Evolutionary conservation across 2,888 invertebrate species (phyloP), one percentile per base, ranked within the genome.

Genomic region (Zaprionus lineosus): DNA sequence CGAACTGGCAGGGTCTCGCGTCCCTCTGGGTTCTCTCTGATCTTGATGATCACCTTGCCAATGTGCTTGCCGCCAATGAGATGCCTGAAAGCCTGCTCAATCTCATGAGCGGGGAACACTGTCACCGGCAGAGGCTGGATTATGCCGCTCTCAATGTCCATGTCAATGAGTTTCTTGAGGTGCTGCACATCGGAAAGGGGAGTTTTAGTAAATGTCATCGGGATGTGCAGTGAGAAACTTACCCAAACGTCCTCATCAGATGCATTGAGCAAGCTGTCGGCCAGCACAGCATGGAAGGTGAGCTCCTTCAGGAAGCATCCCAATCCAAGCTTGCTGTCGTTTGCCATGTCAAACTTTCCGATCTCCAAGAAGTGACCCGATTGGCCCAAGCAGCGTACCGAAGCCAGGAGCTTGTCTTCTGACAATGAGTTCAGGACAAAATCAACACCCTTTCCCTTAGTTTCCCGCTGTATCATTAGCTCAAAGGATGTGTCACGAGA

Each of bases 391-490:
- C 94, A 94, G 2, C 93, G 90, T 0, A 93, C 88, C 0, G 94
- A 93, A 0, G 94, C 95, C 82, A 93, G 92, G 0, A 98, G 91
- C 89, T 98, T 98, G 36, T 98, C 98, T 84, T 97, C 98, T 0
- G 98, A 93, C 33, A 99, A 90, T 0, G 97, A 98, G 89, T 99
- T 99, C 4, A 97, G 90, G 8, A 98, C 95, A 46, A 98, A 91
- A 86, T 99, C 96, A 0, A 99, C 98, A 26, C 98, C 98, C 73
- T 92, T 92, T 7, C 98, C 98, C 4, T 94, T 92, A 0, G 98
- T 98, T 82, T 93, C 92, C 37, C 91, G 91, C 74, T 94, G 92
- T 48, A 99, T 92, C 92, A 97, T 94, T 68, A 93, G 92, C 88
- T 98, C 98, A 88, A 99, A 99, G 0, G 94, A 93, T 0, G 93